Evolutionary conservation across 2,113 vertebrate species (phyloP).

Genomic region (Myxocyprinus asiaticus): DNA sequence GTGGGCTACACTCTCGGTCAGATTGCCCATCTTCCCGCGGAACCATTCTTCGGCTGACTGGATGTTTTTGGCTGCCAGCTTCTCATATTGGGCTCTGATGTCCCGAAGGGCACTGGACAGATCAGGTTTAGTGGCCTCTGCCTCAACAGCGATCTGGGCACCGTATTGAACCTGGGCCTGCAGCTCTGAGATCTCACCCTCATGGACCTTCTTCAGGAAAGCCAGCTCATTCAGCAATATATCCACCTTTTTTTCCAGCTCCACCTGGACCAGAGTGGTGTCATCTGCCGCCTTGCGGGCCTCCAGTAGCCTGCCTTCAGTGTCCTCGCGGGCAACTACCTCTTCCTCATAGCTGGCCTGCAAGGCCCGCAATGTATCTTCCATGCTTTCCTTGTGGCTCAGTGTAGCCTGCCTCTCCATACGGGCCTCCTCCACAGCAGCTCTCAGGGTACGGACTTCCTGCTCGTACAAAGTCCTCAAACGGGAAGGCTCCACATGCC

Average conservation of each 20-base stretch:
- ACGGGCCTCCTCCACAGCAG: constrained; percentile 74
- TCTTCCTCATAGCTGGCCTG: constrained; percentile 66
- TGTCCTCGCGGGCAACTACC: constrained; percentile 68
- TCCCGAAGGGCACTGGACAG: constrained; percentile 67
- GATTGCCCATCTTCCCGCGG: constrained; percentile 72
- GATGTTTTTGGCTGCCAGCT: constrained; percentile 73
- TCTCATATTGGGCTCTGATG: constrained; percentile 73
- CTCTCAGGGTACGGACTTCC: constrained; percentile 70
- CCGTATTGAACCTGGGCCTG: constrained; percentile 70
- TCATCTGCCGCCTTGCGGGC: constrained; percentile 70
- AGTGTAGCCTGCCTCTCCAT: constrained; percentile 71
- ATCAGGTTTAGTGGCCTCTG: constrained; percentile 65
- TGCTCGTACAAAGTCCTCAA: constrained; percentile 67
- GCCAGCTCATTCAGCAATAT: constrained; percentile 63
- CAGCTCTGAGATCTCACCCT: constrained; percentile 71
- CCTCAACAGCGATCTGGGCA: constrained; percentile 66
- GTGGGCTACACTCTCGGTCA: constrained; percentile 73
- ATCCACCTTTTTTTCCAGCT: constrained; percentile 70
- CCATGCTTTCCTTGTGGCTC: constrained; percentile 67
- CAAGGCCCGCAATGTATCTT: constrained; percentile 65
- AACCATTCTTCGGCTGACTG: constrained; percentile 79
- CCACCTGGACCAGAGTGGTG: constrained; percentile 65
- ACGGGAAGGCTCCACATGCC: constrained; percentile 80
- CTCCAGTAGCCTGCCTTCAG: constrained; percentile 72
- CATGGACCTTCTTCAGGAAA: constrained; percentile 72